phyloP scores from a whole-genome alignment of 2,797 vertebrate species.

The Sebastolobus altivelis region DNA sequence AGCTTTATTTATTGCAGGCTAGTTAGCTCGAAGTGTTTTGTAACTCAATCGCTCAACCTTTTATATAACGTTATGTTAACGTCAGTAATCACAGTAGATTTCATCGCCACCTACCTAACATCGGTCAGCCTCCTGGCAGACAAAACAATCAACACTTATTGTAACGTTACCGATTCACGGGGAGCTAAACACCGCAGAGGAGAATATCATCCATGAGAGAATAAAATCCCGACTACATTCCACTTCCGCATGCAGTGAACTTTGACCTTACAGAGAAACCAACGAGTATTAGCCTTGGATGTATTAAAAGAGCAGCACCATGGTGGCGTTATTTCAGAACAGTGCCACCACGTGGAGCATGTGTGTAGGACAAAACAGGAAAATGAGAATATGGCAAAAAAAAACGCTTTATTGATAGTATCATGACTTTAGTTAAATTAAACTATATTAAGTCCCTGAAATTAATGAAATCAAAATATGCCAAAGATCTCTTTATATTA shows the following conservation, averaged over 20 bases:
- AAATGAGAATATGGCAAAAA: background rate
- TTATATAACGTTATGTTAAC: background rate
- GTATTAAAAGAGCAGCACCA: fast-evolving
- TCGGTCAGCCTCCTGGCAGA: background rate
- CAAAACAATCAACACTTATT: background rate
- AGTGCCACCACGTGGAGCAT: slow-evolving; percentile 56
- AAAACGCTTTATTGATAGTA: background rate
- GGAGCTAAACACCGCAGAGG: background rate
- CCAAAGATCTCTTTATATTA: too few species aligned
- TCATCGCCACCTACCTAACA: slow-evolving; percentile 53
- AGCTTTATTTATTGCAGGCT: background rate
- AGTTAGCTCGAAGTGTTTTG: slow-evolving; percentile 32
- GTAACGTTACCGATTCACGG: background rate
- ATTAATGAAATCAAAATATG: too few species aligned
- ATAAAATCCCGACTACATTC: background rate
- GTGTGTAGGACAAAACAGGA: background rate
- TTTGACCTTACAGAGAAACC: slow-evolving; percentile 58
- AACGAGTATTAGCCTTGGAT: background rate
- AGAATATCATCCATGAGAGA: background rate
- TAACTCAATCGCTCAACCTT: too few species aligned
- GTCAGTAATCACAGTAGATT: background rate
- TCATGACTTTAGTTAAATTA: background rate
- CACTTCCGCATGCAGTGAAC: slow-evolving; percentile 59
- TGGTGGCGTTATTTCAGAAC: background rate
- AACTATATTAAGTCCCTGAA: too few species aligned